These are phyloP conservation scores for Spialia ferax DNA, from an alignment of 2,888 invertebrate species.

Conservation along the genomic window DNA sequence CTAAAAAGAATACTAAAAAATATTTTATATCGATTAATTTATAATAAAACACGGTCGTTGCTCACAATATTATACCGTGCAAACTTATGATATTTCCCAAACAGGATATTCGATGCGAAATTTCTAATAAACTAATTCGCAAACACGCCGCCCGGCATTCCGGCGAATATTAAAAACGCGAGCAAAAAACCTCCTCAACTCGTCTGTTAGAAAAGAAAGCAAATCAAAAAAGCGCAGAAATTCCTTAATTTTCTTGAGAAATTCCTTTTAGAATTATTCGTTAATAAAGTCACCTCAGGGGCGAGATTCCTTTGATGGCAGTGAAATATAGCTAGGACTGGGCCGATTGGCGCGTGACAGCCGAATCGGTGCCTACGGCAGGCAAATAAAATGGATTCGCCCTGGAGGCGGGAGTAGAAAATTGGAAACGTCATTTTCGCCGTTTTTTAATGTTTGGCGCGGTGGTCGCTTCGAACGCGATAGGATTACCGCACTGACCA, in stretches of 20 bases:
- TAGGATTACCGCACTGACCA: constrained; percentile 74
- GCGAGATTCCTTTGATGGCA: constrained; percentile 74
- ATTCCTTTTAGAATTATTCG: constrained; percentile 59
- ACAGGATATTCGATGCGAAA: constrained; percentile 48
- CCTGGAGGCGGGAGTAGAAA: constrained; percentile 84
- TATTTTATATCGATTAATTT: constrained; percentile 24
- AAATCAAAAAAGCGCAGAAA: constrained; percentile 66
- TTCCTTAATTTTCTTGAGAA: constrained; percentile 77
- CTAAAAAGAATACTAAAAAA: constrained; percentile 4
- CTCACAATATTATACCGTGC: constrained; percentile 29
- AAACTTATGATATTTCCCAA: constrained; percentile 44
- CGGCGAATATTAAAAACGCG: constrained; percentile 62
- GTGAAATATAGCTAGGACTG: constrained; percentile 75
- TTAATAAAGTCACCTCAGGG: constrained; percentile 67
- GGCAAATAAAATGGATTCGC: constrained; percentile 83
- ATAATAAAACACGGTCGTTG: constrained; percentile 31
- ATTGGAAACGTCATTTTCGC: constrained; percentile 88
- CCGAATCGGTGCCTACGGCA: constrained; percentile 76
- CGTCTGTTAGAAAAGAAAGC: constrained; percentile 55
- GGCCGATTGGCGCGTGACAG: constrained; percentile 71
- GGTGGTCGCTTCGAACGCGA: constrained; percentile 63
- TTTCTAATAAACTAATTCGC: constrained; percentile 62
- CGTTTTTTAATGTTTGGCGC: constrained; percentile 85
- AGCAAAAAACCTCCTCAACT: constrained; percentile 53
- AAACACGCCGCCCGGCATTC: constrained; percentile 52